Evolutionary conservation across 2,113 vertebrate species (phyloP).

Genomic region (Spheniscus mendiculus): DNA sequence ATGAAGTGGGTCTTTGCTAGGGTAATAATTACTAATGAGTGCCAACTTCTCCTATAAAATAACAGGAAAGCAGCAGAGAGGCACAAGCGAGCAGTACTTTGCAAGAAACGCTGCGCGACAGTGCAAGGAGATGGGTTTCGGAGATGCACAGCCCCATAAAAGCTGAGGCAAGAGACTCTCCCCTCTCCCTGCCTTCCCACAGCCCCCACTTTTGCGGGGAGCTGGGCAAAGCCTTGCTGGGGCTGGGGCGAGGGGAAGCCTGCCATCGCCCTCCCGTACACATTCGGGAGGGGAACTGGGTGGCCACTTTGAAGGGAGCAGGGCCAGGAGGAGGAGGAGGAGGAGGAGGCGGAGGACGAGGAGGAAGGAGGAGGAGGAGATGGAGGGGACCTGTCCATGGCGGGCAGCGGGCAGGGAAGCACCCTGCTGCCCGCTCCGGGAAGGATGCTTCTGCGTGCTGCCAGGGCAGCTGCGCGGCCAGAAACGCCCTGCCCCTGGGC

Average conservation of each 20-base stretch:
- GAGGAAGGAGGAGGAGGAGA: not conserved
- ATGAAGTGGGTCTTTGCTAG: not conserved
- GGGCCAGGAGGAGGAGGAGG: not conserved
- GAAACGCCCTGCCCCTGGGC: not conserved
- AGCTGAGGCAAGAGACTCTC: not conserved
- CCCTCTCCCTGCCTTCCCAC: not conserved
- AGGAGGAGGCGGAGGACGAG: too few relatives aligned
- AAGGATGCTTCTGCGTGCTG: not conserved
- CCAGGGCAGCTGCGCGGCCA: not conserved
- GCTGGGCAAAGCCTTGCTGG: not conserved
- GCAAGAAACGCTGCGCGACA: rapidly evolving
- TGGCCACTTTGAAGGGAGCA: not conserved
- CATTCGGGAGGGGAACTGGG: not conserved
- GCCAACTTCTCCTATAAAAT: not conserved
- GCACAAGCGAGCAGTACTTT: not conserved
- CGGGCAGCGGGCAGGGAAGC: not conserved
- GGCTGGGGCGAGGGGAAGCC: not conserved
- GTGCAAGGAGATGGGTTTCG: rapidly evolving
- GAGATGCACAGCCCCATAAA: rapidly evolving
- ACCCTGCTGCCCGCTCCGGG: rapidly evolving
- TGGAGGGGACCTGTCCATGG: not conserved
- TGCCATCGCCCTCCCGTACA: rapidly evolving
- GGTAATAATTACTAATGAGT: not conserved
- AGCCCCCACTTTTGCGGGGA: not conserved
- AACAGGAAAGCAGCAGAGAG: not conserved